Percentiles rank a stretch among this genome's conserved stretches.
These are phyloP conservation scores for Trichopria drosophilae DNA, from an alignment of 2,888 invertebrate genomes.

Conservation along the genomic window DNA sequence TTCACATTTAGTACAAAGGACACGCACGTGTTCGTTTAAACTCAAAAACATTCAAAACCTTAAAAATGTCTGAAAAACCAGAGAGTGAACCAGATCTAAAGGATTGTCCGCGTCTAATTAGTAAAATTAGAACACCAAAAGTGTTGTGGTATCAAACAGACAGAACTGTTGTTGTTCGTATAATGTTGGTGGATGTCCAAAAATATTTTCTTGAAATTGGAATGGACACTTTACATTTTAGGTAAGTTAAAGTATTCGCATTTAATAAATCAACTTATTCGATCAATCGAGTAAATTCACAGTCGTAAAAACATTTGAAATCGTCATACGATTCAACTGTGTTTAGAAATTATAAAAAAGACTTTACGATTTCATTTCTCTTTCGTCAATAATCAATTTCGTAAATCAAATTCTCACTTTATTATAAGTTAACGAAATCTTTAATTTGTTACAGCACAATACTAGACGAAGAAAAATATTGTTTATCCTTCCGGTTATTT, in stretches of 20 bases:
- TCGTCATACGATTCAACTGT: no score
- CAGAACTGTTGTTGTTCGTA: conserved; percentile 41
- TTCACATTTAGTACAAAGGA: no score
- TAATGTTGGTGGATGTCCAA: conserved; percentile 46
- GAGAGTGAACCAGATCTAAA: no score
- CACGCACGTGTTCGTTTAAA: no score
- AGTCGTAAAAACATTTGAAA: no score
- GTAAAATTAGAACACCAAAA: conserved; percentile 38
- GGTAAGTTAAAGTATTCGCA: conserved; percentile 40
- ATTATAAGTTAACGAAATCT: neutral
- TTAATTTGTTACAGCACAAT: conserved; percentile 42
- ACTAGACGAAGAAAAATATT: conserved; percentile 41
- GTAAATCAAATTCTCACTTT: neutral
- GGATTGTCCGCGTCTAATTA: conserved; percentile 29
- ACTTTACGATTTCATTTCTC: neutral
- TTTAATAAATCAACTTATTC: neutral
- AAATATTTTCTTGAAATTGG: conserved; percentile 46
- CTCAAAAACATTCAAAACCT: no score
- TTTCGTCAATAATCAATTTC: neutral
- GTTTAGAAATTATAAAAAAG: conserved; percentile 4
- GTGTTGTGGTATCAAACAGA: conserved; percentile 53
- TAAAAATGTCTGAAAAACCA: no score
- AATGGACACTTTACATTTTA: conserved; percentile 44
- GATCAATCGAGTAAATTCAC: neutral
- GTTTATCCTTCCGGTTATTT: conserved; percentile 45